Percentiles rank a stretch among this genome's conserved stretches.
Conservation (phyloP, 1,140 invertebrate species). For the Drosophila sucinea region DNA sequence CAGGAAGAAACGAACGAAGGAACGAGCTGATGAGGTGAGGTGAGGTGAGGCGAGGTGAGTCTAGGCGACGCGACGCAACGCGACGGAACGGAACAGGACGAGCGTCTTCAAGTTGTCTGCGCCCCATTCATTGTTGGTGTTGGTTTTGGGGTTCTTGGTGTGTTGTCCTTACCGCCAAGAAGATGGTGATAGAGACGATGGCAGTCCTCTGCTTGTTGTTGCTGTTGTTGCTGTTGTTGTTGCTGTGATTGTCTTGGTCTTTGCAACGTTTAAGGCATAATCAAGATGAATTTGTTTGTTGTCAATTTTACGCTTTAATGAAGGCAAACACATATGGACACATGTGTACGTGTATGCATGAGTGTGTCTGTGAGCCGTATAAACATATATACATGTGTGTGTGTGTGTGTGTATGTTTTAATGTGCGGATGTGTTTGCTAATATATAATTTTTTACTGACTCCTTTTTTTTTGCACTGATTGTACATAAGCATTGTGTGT, state of each 20-base stretch:
- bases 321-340: slow-evolving; percentile 35
- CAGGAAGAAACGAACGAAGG: slow-evolving; percentile 7
- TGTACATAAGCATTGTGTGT: background rate
- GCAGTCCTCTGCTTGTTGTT: background rate
- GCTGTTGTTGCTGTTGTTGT: slow-evolving; percentile 10
- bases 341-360: background rate
- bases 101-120: slow-evolving; percentile 34
- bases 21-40: background rate
- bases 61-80: slow-evolving; percentile 7
- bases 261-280: slow-evolving; percentile 56
- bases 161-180: background rate
- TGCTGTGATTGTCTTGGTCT: slow-evolving; percentile 28
- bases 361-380: slow-evolving; percentile 1
- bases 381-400: slow-evolving; percentile 13
- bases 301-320: slow-evolving; percentile 66
- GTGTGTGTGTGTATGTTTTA: background rate
- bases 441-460: slow-evolving; percentile 27
- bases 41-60: slow-evolving; percentile 9
- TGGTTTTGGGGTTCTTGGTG: slow-evolving; percentile 12
- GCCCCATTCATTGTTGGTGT: slow-evolving; percentile 7
- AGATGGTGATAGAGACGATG: background rate
- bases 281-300: slow-evolving; percentile 65
- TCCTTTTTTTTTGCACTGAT: slow-evolving; percentile 15
- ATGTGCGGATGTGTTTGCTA: slow-evolving; percentile 21
- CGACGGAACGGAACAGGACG: slow-evolving; percentile 8